Evolutionary conservation across 2,113 vertebrate genomes (phyloP).

Genomic region (Potamarius usumacintae): DNA sequence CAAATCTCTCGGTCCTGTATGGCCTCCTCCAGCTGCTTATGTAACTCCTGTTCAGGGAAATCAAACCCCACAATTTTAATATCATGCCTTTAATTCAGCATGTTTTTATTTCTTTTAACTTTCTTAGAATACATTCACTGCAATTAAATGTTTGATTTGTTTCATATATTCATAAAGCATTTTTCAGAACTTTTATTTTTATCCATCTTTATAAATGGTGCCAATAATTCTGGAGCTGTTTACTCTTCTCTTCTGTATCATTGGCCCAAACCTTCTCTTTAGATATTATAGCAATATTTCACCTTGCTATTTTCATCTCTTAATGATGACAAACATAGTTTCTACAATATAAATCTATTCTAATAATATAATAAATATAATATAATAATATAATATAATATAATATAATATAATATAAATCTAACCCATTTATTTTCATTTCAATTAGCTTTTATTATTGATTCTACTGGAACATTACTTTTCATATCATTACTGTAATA

Average conservation of each 20-base stretch:
- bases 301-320: too few relatives aligned
- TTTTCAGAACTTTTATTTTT: neutral
- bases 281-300: neutral
- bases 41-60: constrained; percentile 78
- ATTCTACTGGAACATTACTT: neutral
- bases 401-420: neutral
- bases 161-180: neutral
- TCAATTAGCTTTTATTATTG: neutral
- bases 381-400: too few relatives aligned
- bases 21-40: constrained; percentile 93
- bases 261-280: neutral
- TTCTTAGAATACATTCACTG: neutral
- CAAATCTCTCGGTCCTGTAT: constrained; percentile 89
- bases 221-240: neutral
- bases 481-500: neutral
- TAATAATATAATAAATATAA: too few relatives aligned
- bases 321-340: neutral
- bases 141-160: neutral
- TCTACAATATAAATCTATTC: neutral
- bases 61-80: neutral
- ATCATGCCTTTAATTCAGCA: neutral
- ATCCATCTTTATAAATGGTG: neutral
- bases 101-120: neutral
- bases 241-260: neutral
- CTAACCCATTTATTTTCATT: neutral